Percentiles rank a stretch among this genome's conserved stretches.
These are phyloP conservation scores for Lissonota sp. DNA, from an alignment of 2,888 invertebrate species.

Conservation along the genomic window DNA sequence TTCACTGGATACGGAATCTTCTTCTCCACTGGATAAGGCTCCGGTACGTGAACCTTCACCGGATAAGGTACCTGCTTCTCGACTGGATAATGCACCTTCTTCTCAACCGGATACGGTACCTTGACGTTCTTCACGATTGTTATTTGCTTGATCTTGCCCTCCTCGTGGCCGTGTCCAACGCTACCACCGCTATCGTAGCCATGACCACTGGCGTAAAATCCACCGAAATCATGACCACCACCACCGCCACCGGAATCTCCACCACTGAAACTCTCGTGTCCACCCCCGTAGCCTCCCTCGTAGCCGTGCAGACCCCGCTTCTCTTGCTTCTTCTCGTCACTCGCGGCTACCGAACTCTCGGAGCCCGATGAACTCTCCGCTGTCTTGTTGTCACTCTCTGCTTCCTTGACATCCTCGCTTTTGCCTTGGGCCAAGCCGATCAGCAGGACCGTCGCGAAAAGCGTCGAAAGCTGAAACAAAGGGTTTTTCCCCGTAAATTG, in stretches of 20 bases:
- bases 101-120: conserved; percentile 89
- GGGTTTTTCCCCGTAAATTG: not conserved
- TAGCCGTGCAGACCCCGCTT: conserved; percentile 89
- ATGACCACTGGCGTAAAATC: conserved; percentile 64
- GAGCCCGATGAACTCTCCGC: conserved; percentile 58
- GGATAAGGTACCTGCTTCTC: conserved; percentile 87
- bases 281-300: conserved; percentile 76
- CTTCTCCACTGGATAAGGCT: conserved; percentile 86
- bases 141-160: conserved; percentile 79
- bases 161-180: conserved; percentile 71
- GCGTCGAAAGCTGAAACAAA: conserved; percentile 69
- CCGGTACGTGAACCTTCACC: conserved; percentile 84
- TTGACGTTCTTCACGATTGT: conserved; percentile 82
- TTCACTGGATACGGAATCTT: conserved; percentile 82
- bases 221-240: conserved; percentile 50
- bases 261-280: conserved; percentile 60
- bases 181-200: conserved; percentile 63
- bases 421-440: conserved; percentile 71
- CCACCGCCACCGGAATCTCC: conserved; percentile 55
- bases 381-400: conserved; percentile 45
- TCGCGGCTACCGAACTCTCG: conserved; percentile 76
- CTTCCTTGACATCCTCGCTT: conserved; percentile 66
- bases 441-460: conserved; percentile 75
- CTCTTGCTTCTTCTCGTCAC: conserved; percentile 89
- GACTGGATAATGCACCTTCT: conserved; percentile 88